Percentiles rank a stretch among this genome's conserved stretches.
Evolutionary conservation across 2,888 invertebrate genomes (phyloP).

Genomic region (Heliconius cydno): DNA sequence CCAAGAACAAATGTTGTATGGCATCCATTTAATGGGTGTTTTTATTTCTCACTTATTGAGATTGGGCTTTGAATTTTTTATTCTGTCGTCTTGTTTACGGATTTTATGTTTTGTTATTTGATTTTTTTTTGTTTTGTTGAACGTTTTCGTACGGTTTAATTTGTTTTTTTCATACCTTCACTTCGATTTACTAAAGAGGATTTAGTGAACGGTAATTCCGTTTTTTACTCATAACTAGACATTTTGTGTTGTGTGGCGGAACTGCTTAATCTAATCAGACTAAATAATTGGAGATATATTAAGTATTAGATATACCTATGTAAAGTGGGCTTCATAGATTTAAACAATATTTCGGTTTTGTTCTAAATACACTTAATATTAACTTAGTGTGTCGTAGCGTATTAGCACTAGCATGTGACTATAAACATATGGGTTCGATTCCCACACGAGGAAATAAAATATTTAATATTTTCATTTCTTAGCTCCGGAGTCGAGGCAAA

Average conservation of each 20-base stretch:
- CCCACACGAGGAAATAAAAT: too few species aligned
- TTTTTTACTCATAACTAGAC: neutral
- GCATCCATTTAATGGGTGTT: conserved; percentile 51
- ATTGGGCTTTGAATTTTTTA: conserved; percentile 30
- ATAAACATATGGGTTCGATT: too few species aligned
- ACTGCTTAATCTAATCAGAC: neutral
- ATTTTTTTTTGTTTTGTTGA: conserved; percentile 13
- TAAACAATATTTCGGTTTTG: too few species aligned
- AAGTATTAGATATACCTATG: too few species aligned
- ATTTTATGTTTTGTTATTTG: conserved; percentile 12
- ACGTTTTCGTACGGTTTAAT: neutral
- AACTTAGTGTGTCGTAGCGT: too few species aligned
- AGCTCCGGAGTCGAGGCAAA: too few species aligned
- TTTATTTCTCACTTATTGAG: conserved; percentile 54
- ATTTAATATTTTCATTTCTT: too few species aligned
- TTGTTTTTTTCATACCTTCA: neutral
- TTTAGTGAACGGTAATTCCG: neutral
- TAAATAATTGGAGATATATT: neutral
- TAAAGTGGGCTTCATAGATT: too few species aligned
- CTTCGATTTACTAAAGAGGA: too few species aligned
- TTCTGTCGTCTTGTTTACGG: conserved; percentile 22
- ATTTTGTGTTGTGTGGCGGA: neutral
- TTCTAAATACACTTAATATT: too few species aligned
- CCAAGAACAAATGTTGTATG: conserved; percentile 52
- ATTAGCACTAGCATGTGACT: too few species aligned